A percentile compares a stretch with the other conserved stretches of the same genome.
phyloP scores from a whole-genome alignment of 2,797 vertebrate genomes.

The Halcyon chelicuti region DNA sequence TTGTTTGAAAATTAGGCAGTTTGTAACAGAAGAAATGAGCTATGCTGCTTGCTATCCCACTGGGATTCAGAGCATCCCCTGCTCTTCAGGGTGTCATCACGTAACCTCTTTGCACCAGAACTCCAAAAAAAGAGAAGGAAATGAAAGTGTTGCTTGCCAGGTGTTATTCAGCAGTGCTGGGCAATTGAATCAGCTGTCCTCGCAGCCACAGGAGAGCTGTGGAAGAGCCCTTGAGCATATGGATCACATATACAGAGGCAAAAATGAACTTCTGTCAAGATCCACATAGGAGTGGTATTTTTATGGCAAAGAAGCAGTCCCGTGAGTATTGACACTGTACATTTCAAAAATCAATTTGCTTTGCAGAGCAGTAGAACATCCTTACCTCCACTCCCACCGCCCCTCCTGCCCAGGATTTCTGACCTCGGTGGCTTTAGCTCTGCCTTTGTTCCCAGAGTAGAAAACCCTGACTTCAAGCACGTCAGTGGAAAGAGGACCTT shows the following conservation, averaged over 20 bases:
- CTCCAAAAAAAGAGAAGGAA: neutral
- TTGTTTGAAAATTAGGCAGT: slow-evolving; percentile 23
- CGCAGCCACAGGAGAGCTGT: neutral
- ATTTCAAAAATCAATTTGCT: neutral
- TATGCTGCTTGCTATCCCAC: neutral
- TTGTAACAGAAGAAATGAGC: neutral
- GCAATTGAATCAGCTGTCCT: neutral
- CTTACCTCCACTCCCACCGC: no score
- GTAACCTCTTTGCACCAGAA: neutral
- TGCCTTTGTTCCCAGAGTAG: neutral
- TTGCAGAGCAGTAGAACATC: neutral
- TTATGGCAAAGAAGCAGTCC: neutral
- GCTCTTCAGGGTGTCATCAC: neutral
- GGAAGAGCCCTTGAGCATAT: neutral
- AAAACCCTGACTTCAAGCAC: neutral
- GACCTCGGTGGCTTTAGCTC: neutral
- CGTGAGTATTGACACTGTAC: neutral
- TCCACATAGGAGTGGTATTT: accelerated
- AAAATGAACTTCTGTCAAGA: neutral
- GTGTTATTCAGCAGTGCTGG: neutral
- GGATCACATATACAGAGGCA: accelerated
- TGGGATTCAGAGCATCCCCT: neutral
- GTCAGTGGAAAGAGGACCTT: neutral
- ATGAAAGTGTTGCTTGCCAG: neutral
- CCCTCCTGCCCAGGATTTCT: neutral